Percentiles rank a stretch among this genome's conserved stretches.
phyloP scores from a whole-genome alignment of 2,797 vertebrate genomes.

The Poecilia gillii region DNA sequence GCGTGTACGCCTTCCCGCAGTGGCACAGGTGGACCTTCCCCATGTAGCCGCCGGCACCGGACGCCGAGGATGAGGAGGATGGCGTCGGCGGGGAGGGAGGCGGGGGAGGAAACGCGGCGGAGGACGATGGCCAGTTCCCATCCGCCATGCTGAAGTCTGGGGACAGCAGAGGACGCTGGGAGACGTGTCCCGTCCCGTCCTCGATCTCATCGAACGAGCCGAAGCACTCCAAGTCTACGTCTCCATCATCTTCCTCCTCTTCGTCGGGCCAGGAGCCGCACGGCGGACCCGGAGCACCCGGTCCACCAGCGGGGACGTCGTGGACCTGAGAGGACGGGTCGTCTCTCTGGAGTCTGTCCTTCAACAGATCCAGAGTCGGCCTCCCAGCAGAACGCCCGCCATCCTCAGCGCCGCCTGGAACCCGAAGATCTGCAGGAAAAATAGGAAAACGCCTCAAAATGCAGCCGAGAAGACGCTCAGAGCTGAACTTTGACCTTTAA shows the following conservation, averaged over 20 bases:
- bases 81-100: slow-evolving; percentile 74
- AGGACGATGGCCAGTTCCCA: slow-evolving; percentile 71
- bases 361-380: slow-evolving; percentile 30
- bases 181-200: slow-evolving; percentile 80
- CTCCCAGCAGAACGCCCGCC: slow-evolving; percentile 18
- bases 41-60: slow-evolving; percentile 70
- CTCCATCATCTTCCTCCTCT: slow-evolving; percentile 79
- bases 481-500: no score
- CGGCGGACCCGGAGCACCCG: slow-evolving; percentile 37
- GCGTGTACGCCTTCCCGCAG: slow-evolving; percentile 93
- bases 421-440: slow-evolving; percentile 49
- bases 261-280: slow-evolving; percentile 74
- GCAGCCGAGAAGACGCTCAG: background rate
- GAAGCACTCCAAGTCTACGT: slow-evolving; percentile 80
- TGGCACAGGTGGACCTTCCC: slow-evolving; percentile 94
- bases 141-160: slow-evolving; percentile 73
- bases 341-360: slow-evolving; percentile 52
- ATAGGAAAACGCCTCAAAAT: background rate
- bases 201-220: slow-evolving; percentile 79
- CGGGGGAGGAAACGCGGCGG: slow-evolving; percentile 60
- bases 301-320: slow-evolving; percentile 7
- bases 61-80: slow-evolving; percentile 77
- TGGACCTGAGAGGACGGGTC: slow-evolving; percentile 21
- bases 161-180: slow-evolving; percentile 80
- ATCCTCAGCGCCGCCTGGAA: slow-evolving; percentile 27